Percentiles rank a stretch among this genome's conserved stretches.
Conservation (phyloP, 2,888 invertebrate genomes). For the Leptopilina syphax region DNA sequence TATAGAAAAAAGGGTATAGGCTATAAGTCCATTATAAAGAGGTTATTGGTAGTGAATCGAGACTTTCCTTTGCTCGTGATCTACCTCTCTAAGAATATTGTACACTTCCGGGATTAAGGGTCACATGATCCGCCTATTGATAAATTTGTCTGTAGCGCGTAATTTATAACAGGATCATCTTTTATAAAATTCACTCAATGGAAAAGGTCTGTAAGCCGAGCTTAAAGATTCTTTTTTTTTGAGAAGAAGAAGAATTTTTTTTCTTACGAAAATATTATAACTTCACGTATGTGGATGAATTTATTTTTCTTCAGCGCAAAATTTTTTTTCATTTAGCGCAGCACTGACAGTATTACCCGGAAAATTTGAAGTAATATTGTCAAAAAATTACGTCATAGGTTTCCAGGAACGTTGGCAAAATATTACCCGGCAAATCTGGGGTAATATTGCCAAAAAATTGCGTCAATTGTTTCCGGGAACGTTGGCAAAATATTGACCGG, state of each 20-base stretch:
- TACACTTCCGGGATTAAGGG: conserved; percentile 38
- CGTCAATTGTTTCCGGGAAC: too few relatives aligned
- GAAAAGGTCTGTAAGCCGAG: background rate
- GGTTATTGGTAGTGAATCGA: background rate
- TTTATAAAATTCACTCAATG: conserved; percentile 15
- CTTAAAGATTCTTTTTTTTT: background rate
- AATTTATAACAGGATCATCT: conserved; percentile 14
- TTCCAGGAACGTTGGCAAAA: too few relatives aligned
- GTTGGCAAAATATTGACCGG: too few relatives aligned
- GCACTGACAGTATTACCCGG: too few relatives aligned
- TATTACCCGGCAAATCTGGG: too few relatives aligned
- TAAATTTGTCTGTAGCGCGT: conserved; percentile 22
- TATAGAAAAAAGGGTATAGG: background rate
- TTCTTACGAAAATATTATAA: background rate
- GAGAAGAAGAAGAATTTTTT: background rate
- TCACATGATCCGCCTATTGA: conserved; percentile 35
- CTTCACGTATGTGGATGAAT: background rate
- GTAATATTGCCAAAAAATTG: too few relatives aligned
- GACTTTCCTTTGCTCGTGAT: background rate
- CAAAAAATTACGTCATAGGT: too few relatives aligned
- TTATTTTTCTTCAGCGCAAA: too few relatives aligned
- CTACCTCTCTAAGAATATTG: conserved; percentile 23
- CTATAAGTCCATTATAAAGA: background rate
- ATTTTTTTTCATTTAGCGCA: too few relatives aligned
- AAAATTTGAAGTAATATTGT: too few relatives aligned